phyloP scores from a whole-genome alignment of 2,888 invertebrate genomes.

The Epirrhoe alternata region DNA sequence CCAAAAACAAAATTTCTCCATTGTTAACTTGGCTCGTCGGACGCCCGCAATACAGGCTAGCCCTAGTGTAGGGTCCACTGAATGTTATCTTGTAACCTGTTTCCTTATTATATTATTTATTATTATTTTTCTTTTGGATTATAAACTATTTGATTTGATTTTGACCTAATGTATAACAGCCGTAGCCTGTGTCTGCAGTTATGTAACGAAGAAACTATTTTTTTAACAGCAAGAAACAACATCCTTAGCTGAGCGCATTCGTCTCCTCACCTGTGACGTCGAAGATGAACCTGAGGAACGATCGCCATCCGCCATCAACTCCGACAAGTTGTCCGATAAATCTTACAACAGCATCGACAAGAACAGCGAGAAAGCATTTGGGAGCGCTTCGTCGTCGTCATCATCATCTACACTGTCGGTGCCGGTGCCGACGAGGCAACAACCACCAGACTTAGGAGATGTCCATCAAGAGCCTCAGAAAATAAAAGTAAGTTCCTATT shows the following conservation, averaged over 20 bases:
- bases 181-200: not conserved
- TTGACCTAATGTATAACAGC: not conserved
- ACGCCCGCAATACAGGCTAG: too few species aligned
- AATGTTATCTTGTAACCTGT: too few species aligned
- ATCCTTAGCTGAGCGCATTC: slow-evolving; percentile 93
- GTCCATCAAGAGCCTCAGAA: slow-evolving; percentile 75
- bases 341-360: slow-evolving; percentile 86
- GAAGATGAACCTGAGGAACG: slow-evolving; percentile 87
- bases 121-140: too few species aligned
- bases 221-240: slow-evolving; percentile 86
- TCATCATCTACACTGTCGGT: slow-evolving; percentile 74
- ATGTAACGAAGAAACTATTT: not conserved
- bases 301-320: slow-evolving; percentile 87
- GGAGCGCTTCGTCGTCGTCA: slow-evolving; percentile 79
- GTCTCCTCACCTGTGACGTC: slow-evolving; percentile 93
- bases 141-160: too few species aligned
- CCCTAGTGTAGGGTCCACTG: too few species aligned
- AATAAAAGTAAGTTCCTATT: slow-evolving; percentile 48
- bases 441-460: slow-evolving; percentile 75
- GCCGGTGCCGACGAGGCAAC: slow-evolving; percentile 66
- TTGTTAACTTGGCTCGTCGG: too few species aligned
- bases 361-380: slow-evolving; percentile 81
- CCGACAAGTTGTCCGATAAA: slow-evolving; percentile 84
- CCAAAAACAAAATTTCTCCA: too few species aligned
- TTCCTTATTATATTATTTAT: too few species aligned